Conservation (phyloP, 1,140 invertebrate genomes). For the Archivesica marissinica region DNA sequence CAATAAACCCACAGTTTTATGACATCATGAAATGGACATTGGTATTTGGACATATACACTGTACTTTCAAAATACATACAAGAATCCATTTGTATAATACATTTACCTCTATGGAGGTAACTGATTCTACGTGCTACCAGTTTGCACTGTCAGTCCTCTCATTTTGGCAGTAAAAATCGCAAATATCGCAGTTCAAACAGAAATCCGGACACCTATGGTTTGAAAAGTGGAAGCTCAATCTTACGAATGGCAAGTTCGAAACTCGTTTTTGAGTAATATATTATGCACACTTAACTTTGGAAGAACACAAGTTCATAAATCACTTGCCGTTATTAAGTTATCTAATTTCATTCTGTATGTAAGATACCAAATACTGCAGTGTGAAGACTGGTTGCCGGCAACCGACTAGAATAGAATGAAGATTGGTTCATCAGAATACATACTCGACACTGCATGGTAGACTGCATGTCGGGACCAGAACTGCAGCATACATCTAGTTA, state of each 20-base stretch:
- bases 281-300: slow-evolving; percentile 17
- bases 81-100: too few relatives aligned
- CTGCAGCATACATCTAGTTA: neutral
- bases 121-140: neutral
- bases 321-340: neutral
- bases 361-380: too few relatives aligned
- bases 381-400: too few relatives aligned
- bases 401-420: too few relatives aligned
- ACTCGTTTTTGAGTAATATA: neutral
- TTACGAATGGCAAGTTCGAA: slow-evolving; percentile 3
- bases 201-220: neutral
- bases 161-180: neutral
- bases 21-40: too few relatives aligned
- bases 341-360: neutral
- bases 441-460: neutral
- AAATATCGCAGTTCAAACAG: neutral
- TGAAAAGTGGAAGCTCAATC: neutral
- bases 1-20: neutral
- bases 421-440: neutral
- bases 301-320: neutral
- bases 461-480: neutral
- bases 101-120: too few relatives aligned
- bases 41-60: too few relatives aligned
- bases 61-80: slow-evolving; percentile 7
- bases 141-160: neutral